Conservation (phyloP, 2,113 vertebrate species). For the Heterotis niloticus region DNA sequence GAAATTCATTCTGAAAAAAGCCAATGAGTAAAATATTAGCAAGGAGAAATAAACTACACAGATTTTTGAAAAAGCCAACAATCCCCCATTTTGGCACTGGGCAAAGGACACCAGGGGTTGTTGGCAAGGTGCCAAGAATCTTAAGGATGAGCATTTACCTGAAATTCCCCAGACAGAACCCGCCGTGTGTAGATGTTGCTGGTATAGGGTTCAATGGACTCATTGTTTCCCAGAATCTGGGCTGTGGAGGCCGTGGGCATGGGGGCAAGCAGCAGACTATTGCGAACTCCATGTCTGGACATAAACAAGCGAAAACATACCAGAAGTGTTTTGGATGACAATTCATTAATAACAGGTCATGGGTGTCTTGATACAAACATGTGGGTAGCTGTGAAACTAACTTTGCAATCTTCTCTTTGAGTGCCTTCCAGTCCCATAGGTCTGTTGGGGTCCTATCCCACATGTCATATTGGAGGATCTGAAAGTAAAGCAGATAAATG, state of each 20-base stretch:
- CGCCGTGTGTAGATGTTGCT: slow-evolving; percentile 96
- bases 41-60: no score
- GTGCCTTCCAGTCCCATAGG: slow-evolving; percentile 80
- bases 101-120: no score
- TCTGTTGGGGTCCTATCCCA: slow-evolving; percentile 83
- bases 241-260: slow-evolving; percentile 98
- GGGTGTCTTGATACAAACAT: background rate
- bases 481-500: slow-evolving; percentile 17
- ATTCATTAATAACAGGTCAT: background rate
- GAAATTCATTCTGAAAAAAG: no score
- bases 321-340: background rate
- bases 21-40: no score
- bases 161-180: slow-evolving; percentile 95
- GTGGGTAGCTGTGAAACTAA: slow-evolving; percentile 50
- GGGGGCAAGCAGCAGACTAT: slow-evolving; percentile 89
- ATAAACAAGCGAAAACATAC: background rate
- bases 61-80: background rate
- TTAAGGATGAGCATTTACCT: slow-evolving; percentile 64
- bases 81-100: background rate
- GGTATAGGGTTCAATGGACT: slow-evolving; percentile 94
- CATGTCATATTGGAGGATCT: slow-evolving; percentile 95
- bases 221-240: slow-evolving; percentile 95
- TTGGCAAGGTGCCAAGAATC: no score
- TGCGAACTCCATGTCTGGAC: slow-evolving; percentile 81
- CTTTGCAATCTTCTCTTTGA: slow-evolving; percentile 90